phyloP scores from a whole-genome alignment of 2,888 invertebrate species.

The Melinaea marsaeus region DNA sequence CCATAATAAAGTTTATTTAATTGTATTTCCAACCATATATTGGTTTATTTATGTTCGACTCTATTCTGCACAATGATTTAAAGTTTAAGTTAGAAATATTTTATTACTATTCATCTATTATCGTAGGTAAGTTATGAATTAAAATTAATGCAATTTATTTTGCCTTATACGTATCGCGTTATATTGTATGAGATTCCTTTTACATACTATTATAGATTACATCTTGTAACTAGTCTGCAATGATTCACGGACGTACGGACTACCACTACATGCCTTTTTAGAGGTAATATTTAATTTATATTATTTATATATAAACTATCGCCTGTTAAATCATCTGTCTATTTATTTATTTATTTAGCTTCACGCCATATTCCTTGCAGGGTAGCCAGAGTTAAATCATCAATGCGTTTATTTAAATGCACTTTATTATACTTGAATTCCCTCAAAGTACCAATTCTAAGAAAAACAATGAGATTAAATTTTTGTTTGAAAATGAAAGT shows the following conservation, averaged over 20 bases:
- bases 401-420: neutral
- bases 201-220: constrained; percentile 24
- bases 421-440: neutral
- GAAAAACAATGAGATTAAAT: constrained; percentile 10
- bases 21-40: neutral
- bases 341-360: too few relatives aligned
- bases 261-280: constrained; percentile 16
- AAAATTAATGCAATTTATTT: constrained; percentile 26
- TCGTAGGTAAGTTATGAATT: constrained; percentile 12
- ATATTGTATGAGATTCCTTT: constrained; percentile 24
- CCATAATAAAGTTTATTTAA: neutral
- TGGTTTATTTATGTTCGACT: neutral
- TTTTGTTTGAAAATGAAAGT: constrained; percentile 49
- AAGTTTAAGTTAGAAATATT: constrained; percentile 2
- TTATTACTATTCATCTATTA: constrained; percentile 8
- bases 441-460: neutral
- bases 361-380: too few relatives aligned
- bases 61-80: neutral
- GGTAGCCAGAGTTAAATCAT: too few relatives aligned
- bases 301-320: neutral
- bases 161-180: constrained; percentile 17
- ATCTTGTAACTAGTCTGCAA: constrained; percentile 25
- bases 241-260: constrained; percentile 22
- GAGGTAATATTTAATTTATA: neutral
- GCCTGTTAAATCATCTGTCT: neutral